A percentile compares a stretch with the other conserved stretches of the same genome.
Evolutionary conservation across 2,797 vertebrate genomes (phyloP).

Genomic region (Tauraco hartlaubi): DNA sequence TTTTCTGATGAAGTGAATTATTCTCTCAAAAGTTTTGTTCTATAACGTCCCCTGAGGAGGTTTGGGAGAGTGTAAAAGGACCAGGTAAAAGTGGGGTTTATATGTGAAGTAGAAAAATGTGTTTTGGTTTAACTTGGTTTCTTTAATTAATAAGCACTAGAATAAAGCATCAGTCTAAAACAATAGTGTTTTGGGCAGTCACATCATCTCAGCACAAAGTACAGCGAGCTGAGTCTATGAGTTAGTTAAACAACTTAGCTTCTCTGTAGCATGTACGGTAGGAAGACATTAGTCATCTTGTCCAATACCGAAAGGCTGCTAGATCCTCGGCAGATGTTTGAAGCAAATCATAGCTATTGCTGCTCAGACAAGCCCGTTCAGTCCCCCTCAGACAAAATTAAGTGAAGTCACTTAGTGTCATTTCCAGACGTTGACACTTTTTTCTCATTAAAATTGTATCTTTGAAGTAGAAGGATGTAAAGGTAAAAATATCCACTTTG

Average conservation of each 20-base stretch:
- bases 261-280: background rate
- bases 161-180: background rate
- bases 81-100: accelerated
- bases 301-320: background rate
- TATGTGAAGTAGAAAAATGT: background rate
- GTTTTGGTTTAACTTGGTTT: background rate
- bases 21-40: background rate
- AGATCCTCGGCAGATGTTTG: background rate
- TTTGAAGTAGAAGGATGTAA: background rate
- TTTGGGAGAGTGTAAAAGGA: background rate
- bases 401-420: background rate
- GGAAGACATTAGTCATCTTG: background rate
- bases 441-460: background rate
- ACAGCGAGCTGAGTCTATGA: background rate
- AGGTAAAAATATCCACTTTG: background rate
- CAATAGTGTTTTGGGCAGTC: background rate
- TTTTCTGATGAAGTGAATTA: background rate
- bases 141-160: background rate
- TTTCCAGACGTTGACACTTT: background rate
- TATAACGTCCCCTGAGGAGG: background rate
- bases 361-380: accelerated
- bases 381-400: background rate
- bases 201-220: background rate
- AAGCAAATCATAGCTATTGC: background rate
- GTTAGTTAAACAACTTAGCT: background rate